A percentile compares a stretch with the other conserved stretches of the same genome.
Conservation (phyloP, 2,113 vertebrate genomes). For the Bufo gargarizans region DNA sequence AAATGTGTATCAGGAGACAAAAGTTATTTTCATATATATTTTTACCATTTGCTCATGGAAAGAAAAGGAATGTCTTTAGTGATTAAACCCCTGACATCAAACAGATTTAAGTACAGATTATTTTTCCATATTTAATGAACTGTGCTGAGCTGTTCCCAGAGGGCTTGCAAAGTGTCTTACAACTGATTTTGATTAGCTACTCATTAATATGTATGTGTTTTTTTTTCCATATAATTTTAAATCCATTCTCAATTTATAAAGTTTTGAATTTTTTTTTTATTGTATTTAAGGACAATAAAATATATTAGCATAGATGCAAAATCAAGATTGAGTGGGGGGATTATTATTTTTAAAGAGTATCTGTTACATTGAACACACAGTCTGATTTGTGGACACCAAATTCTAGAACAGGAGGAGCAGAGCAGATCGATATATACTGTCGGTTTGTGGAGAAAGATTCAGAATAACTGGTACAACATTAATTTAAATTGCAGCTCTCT, state of each 20-base stretch:
- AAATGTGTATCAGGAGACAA: slow-evolving; percentile 56
- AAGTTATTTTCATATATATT: slow-evolving; percentile 35
- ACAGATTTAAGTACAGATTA: slow-evolving; percentile 62
- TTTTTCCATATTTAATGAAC: slow-evolving; percentile 62
- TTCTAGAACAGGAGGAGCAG: too few relatives aligned
- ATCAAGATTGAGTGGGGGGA: neutral
- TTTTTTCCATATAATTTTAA: slow-evolving; percentile 54
- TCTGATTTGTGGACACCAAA: too few relatives aligned
- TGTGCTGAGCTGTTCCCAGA: slow-evolving; percentile 60
- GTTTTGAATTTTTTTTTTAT: slow-evolving; percentile 25
- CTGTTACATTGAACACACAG: too few relatives aligned
- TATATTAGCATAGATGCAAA: neutral
- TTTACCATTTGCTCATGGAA: slow-evolving; percentile 53
- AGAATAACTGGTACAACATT: too few relatives aligned
- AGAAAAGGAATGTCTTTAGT: slow-evolving; percentile 58
- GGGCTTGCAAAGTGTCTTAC: slow-evolving; percentile 63
- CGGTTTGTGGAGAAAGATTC: too few relatives aligned
- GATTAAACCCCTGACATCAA: slow-evolving; percentile 63
- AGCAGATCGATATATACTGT: too few relatives aligned
- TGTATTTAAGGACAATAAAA: neutral
- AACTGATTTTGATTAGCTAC: slow-evolving; percentile 64
- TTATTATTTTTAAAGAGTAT: slow-evolving; percentile 25
- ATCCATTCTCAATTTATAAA: slow-evolving; percentile 53
- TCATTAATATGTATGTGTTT: slow-evolving; percentile 64
- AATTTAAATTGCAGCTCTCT: too few relatives aligned